Conservation (phyloP, 2,113 vertebrate genomes). For the Dicaeum eximium region DNA sequence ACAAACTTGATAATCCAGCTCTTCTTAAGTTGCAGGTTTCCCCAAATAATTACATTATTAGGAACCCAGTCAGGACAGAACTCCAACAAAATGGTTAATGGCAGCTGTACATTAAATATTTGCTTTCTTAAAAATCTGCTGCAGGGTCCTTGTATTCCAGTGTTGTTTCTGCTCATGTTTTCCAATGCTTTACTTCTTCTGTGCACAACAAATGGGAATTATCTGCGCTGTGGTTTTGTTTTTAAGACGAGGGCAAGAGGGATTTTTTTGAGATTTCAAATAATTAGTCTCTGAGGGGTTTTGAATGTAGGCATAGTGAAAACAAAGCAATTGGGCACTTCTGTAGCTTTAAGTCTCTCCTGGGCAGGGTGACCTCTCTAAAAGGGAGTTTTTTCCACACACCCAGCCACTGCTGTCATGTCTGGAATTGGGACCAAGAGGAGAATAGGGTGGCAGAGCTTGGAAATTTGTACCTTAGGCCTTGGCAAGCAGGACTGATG, state of each 20-base stretch:
- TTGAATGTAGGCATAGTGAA: background rate
- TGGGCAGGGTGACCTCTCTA: background rate
- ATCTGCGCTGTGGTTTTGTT: background rate
- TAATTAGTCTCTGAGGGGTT: constrained; percentile 26
- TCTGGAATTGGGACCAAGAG: background rate
- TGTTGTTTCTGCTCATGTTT: background rate
- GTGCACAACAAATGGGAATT: background rate
- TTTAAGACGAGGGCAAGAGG: background rate
- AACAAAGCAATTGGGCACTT: background rate
- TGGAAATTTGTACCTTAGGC: background rate
- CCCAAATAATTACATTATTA: background rate
- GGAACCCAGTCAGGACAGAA: background rate
- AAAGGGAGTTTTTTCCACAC: background rate
- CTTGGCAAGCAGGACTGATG: background rate
- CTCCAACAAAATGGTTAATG: too few species aligned
- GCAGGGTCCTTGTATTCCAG: accelerated
- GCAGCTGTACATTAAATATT: background rate
- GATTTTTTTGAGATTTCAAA: background rate
- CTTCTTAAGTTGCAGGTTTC: background rate
- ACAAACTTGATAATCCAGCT: background rate
- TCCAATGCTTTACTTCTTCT: background rate
- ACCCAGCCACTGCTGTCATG: background rate
- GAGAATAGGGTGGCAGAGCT: background rate
- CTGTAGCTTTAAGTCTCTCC: background rate
- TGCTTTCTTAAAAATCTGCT: background rate